Conservation (phyloP, 2,797 vertebrate species). For the Falco columbarius region DNA sequence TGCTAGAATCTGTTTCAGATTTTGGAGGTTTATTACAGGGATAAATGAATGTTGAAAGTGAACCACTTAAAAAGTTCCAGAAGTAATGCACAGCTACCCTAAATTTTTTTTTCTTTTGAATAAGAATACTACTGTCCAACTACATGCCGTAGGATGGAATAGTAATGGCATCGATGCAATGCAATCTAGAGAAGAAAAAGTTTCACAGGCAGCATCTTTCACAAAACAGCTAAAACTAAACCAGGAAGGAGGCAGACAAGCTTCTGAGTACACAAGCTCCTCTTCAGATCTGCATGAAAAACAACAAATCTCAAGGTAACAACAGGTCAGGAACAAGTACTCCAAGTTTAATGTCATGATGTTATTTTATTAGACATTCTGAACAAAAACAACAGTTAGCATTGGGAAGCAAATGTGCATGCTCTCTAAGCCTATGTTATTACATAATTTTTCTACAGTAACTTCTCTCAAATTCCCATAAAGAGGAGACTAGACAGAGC, state of each 20-base stretch:
- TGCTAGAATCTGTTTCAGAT: neutral
- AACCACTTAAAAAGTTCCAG: neutral
- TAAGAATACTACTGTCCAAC: neutral
- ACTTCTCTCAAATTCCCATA: neutral
- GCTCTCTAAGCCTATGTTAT: neutral
- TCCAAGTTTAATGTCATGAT: neutral
- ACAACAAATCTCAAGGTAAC: neutral
- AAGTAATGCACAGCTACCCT: neutral
- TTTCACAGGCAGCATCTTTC: neutral
- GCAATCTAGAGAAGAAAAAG: neutral
- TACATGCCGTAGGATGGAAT: neutral
- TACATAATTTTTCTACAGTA: neutral
- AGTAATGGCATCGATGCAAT: neutral
- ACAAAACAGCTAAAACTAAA: neutral
- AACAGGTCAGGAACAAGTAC: neutral
- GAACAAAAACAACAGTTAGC: neutral
- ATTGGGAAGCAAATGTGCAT: neutral
- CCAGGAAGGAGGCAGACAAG: neutral
- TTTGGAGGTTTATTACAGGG: neutral
- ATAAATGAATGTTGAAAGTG: neutral
- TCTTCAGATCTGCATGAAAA: neutral
- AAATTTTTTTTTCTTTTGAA: neutral
- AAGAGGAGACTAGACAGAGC: neutral
- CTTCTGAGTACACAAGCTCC: neutral
- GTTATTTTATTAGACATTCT: neutral